phyloP scores from a whole-genome alignment of 1,140 invertebrate genomes.

The Aphaenogaster floridana region DNA sequence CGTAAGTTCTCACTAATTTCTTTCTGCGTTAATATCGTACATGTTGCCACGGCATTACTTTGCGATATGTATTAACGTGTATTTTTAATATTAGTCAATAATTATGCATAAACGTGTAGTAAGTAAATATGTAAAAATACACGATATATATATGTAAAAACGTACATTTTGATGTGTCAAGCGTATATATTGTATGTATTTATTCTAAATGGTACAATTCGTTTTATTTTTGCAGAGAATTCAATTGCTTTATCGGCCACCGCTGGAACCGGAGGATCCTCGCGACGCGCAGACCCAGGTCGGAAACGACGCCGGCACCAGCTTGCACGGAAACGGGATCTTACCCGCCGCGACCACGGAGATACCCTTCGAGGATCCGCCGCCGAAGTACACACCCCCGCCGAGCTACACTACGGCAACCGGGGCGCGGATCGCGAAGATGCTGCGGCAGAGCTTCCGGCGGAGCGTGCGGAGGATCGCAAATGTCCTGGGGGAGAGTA shows the following conservation, averaged over 20 bases:
- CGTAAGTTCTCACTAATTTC: slow-evolving; percentile 80
- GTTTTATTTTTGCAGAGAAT: slow-evolving; percentile 88
- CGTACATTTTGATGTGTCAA: not conserved
- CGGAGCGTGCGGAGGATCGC: slow-evolving; percentile 91
- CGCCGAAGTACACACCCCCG: slow-evolving; percentile 97
- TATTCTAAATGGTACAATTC: not conserved
- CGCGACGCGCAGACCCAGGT: slow-evolving; percentile 77
- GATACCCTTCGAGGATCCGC: slow-evolving; percentile 91
- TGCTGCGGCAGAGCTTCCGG: slow-evolving; percentile 93
- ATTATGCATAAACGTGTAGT: not conserved
- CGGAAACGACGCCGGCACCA: slow-evolving; percentile 73
- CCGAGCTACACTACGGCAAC: slow-evolving; percentile 97
- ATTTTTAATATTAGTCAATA: not conserved
- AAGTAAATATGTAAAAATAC: not conserved
- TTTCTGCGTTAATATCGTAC: slow-evolving; percentile 8
- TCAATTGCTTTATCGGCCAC: slow-evolving; percentile 91
- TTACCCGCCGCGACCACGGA: slow-evolving; percentile 80
- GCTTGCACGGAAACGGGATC: slow-evolving; percentile 82
- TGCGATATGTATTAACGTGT: not conserved
- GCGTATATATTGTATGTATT: not conserved
- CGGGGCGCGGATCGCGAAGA: slow-evolving; percentile 92
- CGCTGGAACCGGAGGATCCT: slow-evolving; percentile 86
- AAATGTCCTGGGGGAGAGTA: slow-evolving; percentile 86
- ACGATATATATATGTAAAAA: not conserved
- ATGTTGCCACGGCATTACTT: not conserved